phyloP scores from a whole-genome alignment of 2,888 invertebrate species.

The Calameuta filiformis region DNA sequence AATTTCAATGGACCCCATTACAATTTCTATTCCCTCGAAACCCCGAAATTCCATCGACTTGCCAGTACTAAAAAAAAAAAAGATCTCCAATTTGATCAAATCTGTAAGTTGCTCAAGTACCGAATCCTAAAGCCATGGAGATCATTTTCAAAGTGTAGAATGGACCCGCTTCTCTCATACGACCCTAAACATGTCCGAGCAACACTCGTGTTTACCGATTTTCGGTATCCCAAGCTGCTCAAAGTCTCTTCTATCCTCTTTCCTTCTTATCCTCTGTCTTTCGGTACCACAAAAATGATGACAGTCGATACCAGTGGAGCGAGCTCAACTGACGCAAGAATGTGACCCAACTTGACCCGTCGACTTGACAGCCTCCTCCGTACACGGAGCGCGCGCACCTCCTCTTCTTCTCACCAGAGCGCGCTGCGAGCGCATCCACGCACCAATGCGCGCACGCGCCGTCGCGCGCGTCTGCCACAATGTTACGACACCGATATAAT shows the following conservation, averaged over 20 bases:
- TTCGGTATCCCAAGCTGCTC: conserved; percentile 14
- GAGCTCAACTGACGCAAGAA: conserved; percentile 17
- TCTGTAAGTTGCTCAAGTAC: background rate
- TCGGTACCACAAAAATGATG: conserved; percentile 14
- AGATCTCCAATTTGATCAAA: background rate
- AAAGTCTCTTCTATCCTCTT: background rate
- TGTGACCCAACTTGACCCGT: conserved; percentile 24
- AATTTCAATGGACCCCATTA: background rate
- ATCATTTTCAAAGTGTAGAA: background rate
- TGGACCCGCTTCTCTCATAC: background rate
- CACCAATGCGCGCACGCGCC: conserved; percentile 13
- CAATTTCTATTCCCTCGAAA: background rate
- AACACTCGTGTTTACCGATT: conserved; percentile 2
- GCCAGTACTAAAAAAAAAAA: background rate
- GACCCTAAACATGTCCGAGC: background rate
- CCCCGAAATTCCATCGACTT: background rate
- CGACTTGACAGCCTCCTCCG: conserved; percentile 23
- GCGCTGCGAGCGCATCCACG: conserved; percentile 12
- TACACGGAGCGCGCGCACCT: conserved; percentile 23
- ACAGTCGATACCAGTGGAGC: conserved; percentile 19
- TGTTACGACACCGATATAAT: conserved; percentile 30
- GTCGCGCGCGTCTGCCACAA: conserved; percentile 2
- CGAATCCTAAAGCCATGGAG: background rate
- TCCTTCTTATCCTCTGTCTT: background rate
- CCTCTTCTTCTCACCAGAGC: conserved; percentile 20